Percentiles rank a stretch among this genome's conserved stretches.
phyloP scores from a whole-genome alignment of 2,888 invertebrate genomes.

The Anticlea derivata region DNA sequence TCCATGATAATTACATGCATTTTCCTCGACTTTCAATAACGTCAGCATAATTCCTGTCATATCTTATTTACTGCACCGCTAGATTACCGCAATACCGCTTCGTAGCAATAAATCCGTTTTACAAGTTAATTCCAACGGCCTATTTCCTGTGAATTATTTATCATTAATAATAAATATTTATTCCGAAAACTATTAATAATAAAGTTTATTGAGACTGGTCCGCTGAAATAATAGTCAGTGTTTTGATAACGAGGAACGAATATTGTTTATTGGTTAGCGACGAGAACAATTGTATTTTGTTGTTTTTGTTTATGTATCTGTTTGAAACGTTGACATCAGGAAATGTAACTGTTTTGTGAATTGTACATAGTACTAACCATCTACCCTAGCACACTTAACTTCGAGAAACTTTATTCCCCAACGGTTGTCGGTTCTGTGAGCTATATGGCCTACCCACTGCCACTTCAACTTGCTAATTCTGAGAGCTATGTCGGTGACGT shows the following conservation, averaged over 20 bases:
- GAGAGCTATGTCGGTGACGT: too few species aligned
- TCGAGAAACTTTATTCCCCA: too few species aligned
- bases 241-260: conserved; percentile 13
- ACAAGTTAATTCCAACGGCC: conserved; percentile 29
- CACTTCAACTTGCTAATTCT: too few species aligned
- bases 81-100: conserved; percentile 19
- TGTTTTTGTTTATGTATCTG: not conserved
- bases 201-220: conserved; percentile 13
- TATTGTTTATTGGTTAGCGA: not conserved
- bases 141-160: conserved; percentile 25
- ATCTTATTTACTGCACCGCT: conserved; percentile 16
- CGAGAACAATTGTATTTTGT: not conserved
- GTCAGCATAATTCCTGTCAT: conserved; percentile 18
- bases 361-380: too few species aligned
- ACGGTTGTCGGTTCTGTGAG: too few species aligned
- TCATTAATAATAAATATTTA: conserved; percentile 29
- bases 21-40: conserved; percentile 12
- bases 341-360: too few species aligned
- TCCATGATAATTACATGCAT: not conserved
- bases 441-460: too few species aligned
- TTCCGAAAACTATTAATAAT: conserved; percentile 21
- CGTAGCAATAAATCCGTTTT: conserved; percentile 24
- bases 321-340: too few species aligned
- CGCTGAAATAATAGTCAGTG: conserved; percentile 5
- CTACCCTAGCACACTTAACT: too few species aligned